Conservation (phyloP, 2,888 invertebrate species). For the Lissonota sp. region DNA sequence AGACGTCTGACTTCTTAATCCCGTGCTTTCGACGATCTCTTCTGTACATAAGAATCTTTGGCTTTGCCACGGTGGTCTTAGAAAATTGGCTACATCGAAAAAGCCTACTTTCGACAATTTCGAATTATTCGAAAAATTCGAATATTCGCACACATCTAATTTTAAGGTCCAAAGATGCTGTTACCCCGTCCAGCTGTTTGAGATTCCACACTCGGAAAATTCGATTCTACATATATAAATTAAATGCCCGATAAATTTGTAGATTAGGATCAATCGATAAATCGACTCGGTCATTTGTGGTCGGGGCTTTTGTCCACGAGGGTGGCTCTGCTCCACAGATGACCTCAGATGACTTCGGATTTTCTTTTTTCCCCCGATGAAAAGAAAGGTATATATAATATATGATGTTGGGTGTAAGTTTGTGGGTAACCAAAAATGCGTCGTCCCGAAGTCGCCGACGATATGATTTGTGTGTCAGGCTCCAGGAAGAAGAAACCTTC, state of each 20-base stretch:
- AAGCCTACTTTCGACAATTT: too few species aligned
- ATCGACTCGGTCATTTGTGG: too few species aligned
- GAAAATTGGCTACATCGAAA: too few species aligned
- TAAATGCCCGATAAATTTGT: too few species aligned
- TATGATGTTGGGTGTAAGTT: conserved; percentile 17
- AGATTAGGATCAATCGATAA: too few species aligned
- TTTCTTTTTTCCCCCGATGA: conserved; percentile 41
- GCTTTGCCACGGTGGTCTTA: too few species aligned
- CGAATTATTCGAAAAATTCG: too few species aligned
- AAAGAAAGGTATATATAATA: conserved; percentile 54
- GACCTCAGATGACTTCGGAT: conserved; percentile 41
- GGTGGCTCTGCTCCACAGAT: conserved; percentile 53
- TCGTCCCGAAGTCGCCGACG: conserved; percentile 52
- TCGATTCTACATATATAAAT: too few species aligned
- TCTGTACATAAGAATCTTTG: not conserved
- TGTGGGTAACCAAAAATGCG: conserved; percentile 46
- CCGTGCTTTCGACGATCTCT: conserved; percentile 55
- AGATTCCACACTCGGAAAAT: too few species aligned
- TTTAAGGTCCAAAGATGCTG: too few species aligned
- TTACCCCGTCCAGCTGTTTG: too few species aligned
- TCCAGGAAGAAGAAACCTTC: conserved; percentile 72
- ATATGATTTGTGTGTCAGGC: conserved; percentile 81
- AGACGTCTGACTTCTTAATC: conserved; percentile 69
- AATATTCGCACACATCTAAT: too few species aligned
- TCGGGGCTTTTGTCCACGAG: conserved; percentile 67